These are phyloP conservation scores for Sphaerodactylus townsendi DNA, from an alignment of 2,113 vertebrate genomes.

Conservation along the genomic window DNA sequence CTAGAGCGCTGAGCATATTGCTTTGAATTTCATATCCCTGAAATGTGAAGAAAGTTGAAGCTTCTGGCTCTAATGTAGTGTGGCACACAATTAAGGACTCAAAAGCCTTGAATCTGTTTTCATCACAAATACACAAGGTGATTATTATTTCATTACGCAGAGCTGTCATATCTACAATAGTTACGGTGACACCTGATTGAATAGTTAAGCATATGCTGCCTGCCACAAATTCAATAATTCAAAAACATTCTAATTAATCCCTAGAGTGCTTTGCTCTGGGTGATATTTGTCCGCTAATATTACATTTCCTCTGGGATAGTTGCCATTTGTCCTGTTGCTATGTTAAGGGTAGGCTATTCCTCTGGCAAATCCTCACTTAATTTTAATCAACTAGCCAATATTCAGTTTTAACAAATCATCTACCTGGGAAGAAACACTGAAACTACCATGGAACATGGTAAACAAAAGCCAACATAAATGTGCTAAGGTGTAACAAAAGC, in stretches of 20 bases:
- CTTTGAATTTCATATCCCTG: conserved; percentile 73
- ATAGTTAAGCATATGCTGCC: conserved; percentile 57
- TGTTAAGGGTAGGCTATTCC: not conserved
- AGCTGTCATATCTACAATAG: conserved; percentile 63
- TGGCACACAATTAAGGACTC: conserved; percentile 76
- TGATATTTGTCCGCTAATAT: not conserved
- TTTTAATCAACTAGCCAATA: not conserved
- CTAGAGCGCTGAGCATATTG: conserved; percentile 68
- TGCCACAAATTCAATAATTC: not conserved
- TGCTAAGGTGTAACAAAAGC: not conserved
- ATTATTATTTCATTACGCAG: conserved; percentile 77
- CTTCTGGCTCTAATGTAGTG: conserved; percentile 72
- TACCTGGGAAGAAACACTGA: not conserved
- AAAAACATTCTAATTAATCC: not conserved
- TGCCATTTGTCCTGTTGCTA: not conserved
- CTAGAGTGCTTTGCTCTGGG: conserved; percentile 25
- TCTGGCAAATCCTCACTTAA: not conserved
- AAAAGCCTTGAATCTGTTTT: conserved; percentile 77
- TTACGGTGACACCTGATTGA: conserved; percentile 56
- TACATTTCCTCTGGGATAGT: not conserved
- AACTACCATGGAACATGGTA: not conserved
- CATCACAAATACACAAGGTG: conserved; percentile 67
- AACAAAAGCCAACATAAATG: not conserved
- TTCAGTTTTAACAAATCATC: not conserved
- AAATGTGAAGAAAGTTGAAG: conserved; percentile 69